These are phyloP conservation scores for Hyphantria cunea DNA, from an alignment of 1,140 invertebrate species.

Conservation along the genomic window DNA sequence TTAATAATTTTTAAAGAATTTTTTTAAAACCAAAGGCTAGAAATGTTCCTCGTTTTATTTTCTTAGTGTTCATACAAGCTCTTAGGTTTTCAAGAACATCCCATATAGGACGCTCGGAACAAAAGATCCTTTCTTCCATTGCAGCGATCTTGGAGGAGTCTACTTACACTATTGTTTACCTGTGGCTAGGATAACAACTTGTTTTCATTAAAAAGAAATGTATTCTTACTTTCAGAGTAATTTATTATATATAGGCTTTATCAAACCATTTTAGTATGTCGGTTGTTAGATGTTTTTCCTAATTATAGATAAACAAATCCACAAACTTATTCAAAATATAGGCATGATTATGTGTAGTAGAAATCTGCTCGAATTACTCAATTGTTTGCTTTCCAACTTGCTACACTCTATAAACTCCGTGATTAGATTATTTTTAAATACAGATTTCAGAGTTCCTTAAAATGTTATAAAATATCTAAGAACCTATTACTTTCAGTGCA, in stretches of 20 bases:
- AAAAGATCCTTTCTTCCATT: slow-evolving; percentile 56
- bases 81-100: slow-evolving; percentile 45
- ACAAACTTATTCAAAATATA: no score
- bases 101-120: slow-evolving; percentile 44
- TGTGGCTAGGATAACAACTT: slow-evolving; percentile 22
- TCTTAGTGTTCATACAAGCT: slow-evolving; percentile 32
- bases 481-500: no score
- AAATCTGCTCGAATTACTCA: no score
- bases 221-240: slow-evolving; percentile 2
- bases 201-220: slow-evolving; percentile 17
- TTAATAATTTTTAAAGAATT: no score
- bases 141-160: slow-evolving; percentile 58
- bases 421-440: no score
- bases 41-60: slow-evolving; percentile 26
- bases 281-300: no score
- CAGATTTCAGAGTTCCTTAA: no score
- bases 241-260: slow-evolving; percentile 3
- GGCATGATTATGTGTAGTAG: no score
- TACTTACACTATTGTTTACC: slow-evolving; percentile 68
- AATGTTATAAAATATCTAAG: no score
- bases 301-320: no score
- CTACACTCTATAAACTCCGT: no score
- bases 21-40: background rate
- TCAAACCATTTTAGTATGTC: slow-evolving; percentile 21
- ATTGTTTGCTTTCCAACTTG: no score